These are phyloP conservation scores for Actenoides hombroni DNA, from an alignment of 2,113 vertebrate genomes.

Conservation along the genomic window DNA sequence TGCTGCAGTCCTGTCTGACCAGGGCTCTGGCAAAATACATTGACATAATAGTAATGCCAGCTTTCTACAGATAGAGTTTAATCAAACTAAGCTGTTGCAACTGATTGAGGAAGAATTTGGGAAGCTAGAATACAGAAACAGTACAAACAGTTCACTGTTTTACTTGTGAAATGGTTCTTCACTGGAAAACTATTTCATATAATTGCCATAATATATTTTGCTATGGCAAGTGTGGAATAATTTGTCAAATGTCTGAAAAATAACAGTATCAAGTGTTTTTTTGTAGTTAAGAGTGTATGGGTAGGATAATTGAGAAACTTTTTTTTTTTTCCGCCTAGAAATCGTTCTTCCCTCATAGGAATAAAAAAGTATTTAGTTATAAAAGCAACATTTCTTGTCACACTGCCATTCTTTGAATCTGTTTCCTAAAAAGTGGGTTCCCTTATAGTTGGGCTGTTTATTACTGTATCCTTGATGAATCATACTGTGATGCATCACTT, in stretches of 20 bases:
- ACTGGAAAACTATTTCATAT: neutral
- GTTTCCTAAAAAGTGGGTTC: neutral
- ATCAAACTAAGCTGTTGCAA: neutral
- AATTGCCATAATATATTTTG: neutral
- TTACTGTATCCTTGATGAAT: neutral
- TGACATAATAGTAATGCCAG: neutral
- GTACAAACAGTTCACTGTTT: neutral
- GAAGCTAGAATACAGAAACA: neutral
- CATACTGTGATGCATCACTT: neutral
- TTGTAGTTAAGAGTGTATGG: neutral
- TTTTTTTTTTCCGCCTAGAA: neutral
- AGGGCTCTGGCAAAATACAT: neutral
- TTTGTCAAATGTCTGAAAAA: constrained; percentile 20
- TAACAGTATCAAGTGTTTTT: neutral
- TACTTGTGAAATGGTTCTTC: neutral
- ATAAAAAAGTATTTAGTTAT: neutral
- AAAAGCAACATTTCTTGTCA: neutral
- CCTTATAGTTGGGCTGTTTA: neutral
- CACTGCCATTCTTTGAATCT: neutral
- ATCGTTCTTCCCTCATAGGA: neutral
- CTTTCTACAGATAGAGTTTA: neutral
- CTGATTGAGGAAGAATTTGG: neutral
- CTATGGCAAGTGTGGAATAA: neutral
- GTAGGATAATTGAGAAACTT: neutral
- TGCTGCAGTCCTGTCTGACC: neutral